Base-by-base conservation (phyloP, 2,797 vertebrate genomes). In the Phylloscopus collybita region DNA sequence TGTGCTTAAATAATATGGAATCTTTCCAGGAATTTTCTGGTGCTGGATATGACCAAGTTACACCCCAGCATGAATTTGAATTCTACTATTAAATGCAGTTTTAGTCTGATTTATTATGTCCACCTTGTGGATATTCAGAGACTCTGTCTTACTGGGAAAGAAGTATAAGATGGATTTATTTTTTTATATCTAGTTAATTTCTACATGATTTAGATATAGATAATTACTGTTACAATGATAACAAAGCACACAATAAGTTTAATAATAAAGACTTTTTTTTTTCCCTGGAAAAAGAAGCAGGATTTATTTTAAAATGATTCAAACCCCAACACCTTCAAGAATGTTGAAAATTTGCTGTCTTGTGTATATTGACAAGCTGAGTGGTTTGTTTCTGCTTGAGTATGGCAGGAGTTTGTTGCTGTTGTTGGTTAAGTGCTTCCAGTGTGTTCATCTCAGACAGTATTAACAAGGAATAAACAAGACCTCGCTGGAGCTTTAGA, bases 381-480 rank as follows among this genome's bases (percentile, higher is more conserved):
- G 64, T 40, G 75, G 47, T 94, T 74, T 85, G 30, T 71, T 92
- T 96, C 60, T 85, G 40, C 53, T 89, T 51, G 59, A 88, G 11
- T 10, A 17, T 3, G 50, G 17, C 79, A 62, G 34, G 53, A 92
- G 75, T 83, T 89, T 90, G 72, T 91, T 91, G 89, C 79, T 84
- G 74, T 88, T 86, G 42, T 27, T 86, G 51, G 19, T 79, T 84
- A 92, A 96, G 87, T 91, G 81, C 69, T 80, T 89, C 84, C 87
- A 90, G 80, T 67, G 75, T 20, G 29, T 57, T 88, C 75, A 67
- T 90, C 92, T 90, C 95, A 60, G 44, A 22, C 20, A 42, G 57
- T 13, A 86, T 89, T 88, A 96, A 62, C 59, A 42, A 61, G 70
- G 80, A 83, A 79, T 90, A 95, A 95, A 92, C 86, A 95, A 94